Base-by-base conservation (phyloP, 2,113 vertebrate species). In the Amphiprion ocellaris region DNA sequence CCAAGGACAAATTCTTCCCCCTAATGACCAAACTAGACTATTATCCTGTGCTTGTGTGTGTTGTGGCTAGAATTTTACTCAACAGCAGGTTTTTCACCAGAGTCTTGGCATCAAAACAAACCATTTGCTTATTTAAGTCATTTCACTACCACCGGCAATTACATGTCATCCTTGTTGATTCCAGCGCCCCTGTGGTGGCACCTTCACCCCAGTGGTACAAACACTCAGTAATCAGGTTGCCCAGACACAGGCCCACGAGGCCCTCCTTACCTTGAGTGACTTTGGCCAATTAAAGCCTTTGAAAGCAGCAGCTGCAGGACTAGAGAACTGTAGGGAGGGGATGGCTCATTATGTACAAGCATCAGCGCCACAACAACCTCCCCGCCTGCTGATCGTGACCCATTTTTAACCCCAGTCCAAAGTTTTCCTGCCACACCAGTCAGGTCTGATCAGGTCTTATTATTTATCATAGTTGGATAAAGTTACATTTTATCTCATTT, bases 251-350 rank as follows among this genome's bases (percentile, higher is more conserved):
- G 61, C 79, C 85, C 87, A 73, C 59, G 74, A 79, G 90, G 82
- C 60, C 61, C 37, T 78, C 74, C 77, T 85, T 87, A 86, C 88
- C 89, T 91, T 85, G 71, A 85, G 60, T 85, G 86, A 89, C 87
- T 89, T 90, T 87, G 82, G 63, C 87, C 89, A 92, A 87, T 91
- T 90, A 90, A 73, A 85, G 68, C 69, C 69, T 83, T 86, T 86
- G 82, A 84, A 92, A 93, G 72, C 73, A 86, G 73, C 79, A 76
- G 87, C 84, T 81, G 55, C 79, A 73, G 73, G 63, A 88, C 78
- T 50, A 73, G 47, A 87, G 62, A 60, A 67, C 24, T 19, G 58
- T 69, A 53, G 66, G 56, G 55, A 67, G 68, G 64, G 47, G 55
- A 67, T 16, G 37, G 63, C 50, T 10, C 68, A 74, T 81, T 80